Evolutionary conservation across 2,797 vertebrate genomes (phyloP), one percentile per base, ranked within the genome.

Genomic region (Coreius guichenoti): DNA sequence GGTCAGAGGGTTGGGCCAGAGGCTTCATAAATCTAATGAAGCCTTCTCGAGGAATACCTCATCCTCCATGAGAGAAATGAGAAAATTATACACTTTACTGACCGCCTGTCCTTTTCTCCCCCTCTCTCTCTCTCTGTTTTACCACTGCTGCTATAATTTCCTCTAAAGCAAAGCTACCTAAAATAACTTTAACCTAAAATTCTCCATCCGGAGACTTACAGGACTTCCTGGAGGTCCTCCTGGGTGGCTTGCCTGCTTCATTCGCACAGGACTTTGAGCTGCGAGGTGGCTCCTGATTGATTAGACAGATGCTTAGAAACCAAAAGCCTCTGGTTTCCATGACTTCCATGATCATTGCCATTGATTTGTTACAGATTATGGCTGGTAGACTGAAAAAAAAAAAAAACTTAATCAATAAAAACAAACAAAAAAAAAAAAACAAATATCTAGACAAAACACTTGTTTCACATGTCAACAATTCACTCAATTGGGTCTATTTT

Each of bases 141-240:
- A 85, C 82, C 73, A 33, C 88, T 56, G 77, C 76, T 87, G 85
- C 86, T 86, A 82, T 90, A 89, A 87, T 90, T 91, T 91, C 80
- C 90, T 88, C 85, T 33, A 84, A 86, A 87, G 92, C 90, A 84
- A 84, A 73, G 82, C 87, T 86, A 92, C 93, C 93, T 94, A 94
- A 96, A 96, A 96, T 95, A 95, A 94, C 94, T 92, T 89, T 90
- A 93, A 92, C 92, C 94, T 94, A 95, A 95, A 94, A 95, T 91
- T 94, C 92, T 92, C 91, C 92, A 90, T 93, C 91, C 87, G 85
- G 90, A 91, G 87, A 84, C 86, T 91, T 89, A 92, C 92, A 89
- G 90, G 92, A 93, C 91, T 90, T 88, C 91, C 94, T 88, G 94
- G 94, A 95, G 95, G 94, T 96, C 94, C 93, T 92, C 93, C 92